These are phyloP conservation scores for Spodoptera frugiperda DNA, from an alignment of 1,140 invertebrate genomes.

Conservation along the genomic window DNA sequence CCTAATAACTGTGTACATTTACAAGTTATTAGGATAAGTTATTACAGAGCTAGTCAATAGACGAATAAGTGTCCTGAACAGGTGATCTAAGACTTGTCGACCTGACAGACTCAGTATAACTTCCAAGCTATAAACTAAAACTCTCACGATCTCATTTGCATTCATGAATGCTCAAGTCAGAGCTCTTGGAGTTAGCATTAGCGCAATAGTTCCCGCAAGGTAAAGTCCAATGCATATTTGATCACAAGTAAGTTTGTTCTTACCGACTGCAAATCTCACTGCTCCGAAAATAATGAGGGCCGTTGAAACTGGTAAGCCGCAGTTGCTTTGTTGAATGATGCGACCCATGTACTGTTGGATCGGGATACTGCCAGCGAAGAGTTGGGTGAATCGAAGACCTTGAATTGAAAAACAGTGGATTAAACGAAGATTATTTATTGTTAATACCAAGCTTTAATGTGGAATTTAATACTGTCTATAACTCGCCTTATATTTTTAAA, in stretches of 20 bases:
- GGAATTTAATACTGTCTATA: not conserved
- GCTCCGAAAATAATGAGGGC: slow-evolving; percentile 86
- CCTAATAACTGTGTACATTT: too few relatives aligned
- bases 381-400: slow-evolving; percentile 86
- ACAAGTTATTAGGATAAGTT: too few relatives aligned
- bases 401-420: not conserved
- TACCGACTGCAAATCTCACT: slow-evolving; percentile 86
- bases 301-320: slow-evolving; percentile 69
- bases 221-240: not conserved
- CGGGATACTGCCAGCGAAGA: slow-evolving; percentile 88
- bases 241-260: slow-evolving; percentile 24
- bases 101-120: not conserved
- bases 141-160: slow-evolving; percentile 1
- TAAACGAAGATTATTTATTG: not conserved
- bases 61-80: too few relatives aligned
- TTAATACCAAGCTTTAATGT: not conserved
- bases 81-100: too few relatives aligned
- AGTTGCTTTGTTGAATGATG: slow-evolving; percentile 82
- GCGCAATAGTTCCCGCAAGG: not conserved
- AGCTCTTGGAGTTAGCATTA: not conserved
- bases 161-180: slow-evolving; percentile 10
- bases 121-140: not conserved
- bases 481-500: too few relatives aligned
- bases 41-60: too few relatives aligned
- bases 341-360: slow-evolving; percentile 89